Evolutionary conservation across 2,113 vertebrate genomes (phyloP), one percentile per base, ranked within the genome.

Genomic region (Lucifuga dentata): DNA sequence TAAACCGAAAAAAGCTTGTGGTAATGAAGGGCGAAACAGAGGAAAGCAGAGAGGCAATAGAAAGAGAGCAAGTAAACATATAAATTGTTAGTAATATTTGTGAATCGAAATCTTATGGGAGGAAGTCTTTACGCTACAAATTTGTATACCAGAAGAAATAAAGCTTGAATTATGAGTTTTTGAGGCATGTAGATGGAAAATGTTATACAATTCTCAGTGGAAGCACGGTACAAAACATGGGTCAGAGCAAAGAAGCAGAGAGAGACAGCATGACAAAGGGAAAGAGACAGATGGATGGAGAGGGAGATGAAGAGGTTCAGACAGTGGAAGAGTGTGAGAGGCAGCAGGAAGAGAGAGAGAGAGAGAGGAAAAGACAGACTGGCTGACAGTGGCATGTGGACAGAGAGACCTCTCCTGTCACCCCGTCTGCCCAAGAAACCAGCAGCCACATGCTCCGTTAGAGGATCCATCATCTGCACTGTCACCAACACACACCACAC

Each of bases 381-480:
- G 39, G 43, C 49, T 74, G 73, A 81, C n/a, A 1, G 68, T 57
- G 72, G 61, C 77, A 65, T 78, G 82, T 67, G 78, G 76, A 80
- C 76, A 69, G 16, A 51, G 81, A 78, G 84, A 78, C 75, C 63
- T 68, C 68, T 83, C 52, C 63, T 83, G 83, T 83, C 86, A 73
- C 64, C 72, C 85, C 58, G 23, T 60, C 76, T 78, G 67, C 78
- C 65, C 71, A 62, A 71, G 76, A 87, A 80, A 83, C 79, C 78
- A 73, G 72, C 36, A 11, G 73, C 80, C 84, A 69, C 80, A 83
- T 61, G 76, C 62, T 87, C 66, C 60, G 57, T 68, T 38, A 77
- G 76, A 80, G 74, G 76, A 86, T 84, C 85, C 68, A 87, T 89
- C 84, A 86, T 85, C 63, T 74, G 56, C 68, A 65, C 79, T 52